phyloP scores from a whole-genome alignment of 2,888 invertebrate species.

The Aspidiotus destructor region DNA sequence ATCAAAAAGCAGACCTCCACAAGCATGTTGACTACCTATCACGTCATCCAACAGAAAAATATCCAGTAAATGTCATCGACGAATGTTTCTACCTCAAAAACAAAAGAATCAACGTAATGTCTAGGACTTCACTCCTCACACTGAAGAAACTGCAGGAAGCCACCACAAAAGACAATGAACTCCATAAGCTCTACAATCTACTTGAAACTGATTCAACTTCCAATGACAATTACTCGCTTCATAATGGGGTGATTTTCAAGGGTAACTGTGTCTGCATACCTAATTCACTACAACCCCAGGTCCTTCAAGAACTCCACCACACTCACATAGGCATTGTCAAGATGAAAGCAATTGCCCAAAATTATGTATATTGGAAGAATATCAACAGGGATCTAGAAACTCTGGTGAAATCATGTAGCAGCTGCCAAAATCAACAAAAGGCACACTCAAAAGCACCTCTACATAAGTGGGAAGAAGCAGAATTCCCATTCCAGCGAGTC shows the following conservation, averaged over 20 bases:
- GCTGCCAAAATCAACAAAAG: slow-evolving; percentile 37
- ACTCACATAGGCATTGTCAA: slow-evolving; percentile 38
- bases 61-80: background rate
- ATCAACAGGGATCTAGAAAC: slow-evolving; percentile 16
- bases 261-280: slow-evolving; percentile 35
- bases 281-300: slow-evolving; percentile 22
- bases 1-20: background rate
- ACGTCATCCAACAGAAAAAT: background rate
- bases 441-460: slow-evolving; percentile 26
- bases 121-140: background rate
- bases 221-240: slow-evolving; percentile 12
- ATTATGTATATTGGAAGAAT: slow-evolving; percentile 28
- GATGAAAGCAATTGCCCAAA: slow-evolving; percentile 38
- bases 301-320: slow-evolving; percentile 37
- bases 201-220: background rate
- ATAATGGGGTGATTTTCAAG: slow-evolving; percentile 22
- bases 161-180: background rate
- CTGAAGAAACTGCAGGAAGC: background rate
- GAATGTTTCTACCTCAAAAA: slow-evolving; percentile 6
- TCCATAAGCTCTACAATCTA: background rate
- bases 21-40: slow-evolving; percentile 10
- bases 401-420: slow-evolving; percentile 35
- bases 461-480: slow-evolving; percentile 20
- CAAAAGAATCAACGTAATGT: background rate
- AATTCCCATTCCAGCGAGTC: slow-evolving; percentile 9